Evolutionary conservation across 2,113 vertebrate genomes (phyloP).

Genomic region (Mesoclemmys tuberculata): DNA sequence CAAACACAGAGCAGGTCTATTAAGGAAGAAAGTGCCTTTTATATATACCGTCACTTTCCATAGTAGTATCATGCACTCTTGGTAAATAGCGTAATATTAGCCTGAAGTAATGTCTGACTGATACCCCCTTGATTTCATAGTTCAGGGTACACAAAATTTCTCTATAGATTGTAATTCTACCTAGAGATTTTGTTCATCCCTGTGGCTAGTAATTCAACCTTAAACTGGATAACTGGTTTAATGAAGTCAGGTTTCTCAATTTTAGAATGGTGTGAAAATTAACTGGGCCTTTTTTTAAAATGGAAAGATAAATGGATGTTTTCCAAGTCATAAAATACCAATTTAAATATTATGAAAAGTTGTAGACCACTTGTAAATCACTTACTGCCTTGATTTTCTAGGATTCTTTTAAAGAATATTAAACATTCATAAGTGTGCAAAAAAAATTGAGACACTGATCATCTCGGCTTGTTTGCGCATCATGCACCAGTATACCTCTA

Average conservation of each 20-base stretch:
- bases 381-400: background rate
- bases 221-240: slow-evolving; percentile 27
- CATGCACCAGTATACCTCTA: background rate
- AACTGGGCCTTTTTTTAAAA: slow-evolving; percentile 46
- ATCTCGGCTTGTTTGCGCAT: background rate
- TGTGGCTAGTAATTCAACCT: slow-evolving; percentile 39
- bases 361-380: background rate
- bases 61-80: background rate
- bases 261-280: slow-evolving; percentile 38
- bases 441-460: background rate
- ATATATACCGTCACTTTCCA: slow-evolving; percentile 5
- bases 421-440: background rate
- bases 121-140: slow-evolving; percentile 43
- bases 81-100: rapidly evolving
- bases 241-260: slow-evolving; percentile 45
- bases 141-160: background rate
- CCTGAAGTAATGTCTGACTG: background rate
- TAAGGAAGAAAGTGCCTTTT: background rate
- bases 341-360: background rate
- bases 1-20: background rate
- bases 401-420: background rate
- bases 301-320: slow-evolving; percentile 36
- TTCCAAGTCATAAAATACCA: background rate
- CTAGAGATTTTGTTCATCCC: slow-evolving; percentile 34
- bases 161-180: slow-evolving; percentile 31